A percentile compares a stretch with the other conserved stretches of the same genome.
These are phyloP conservation scores for Montipora cactus DNA, from an alignment of 64 coral and sea anemone species.

Conservation along the genomic window DNA sequence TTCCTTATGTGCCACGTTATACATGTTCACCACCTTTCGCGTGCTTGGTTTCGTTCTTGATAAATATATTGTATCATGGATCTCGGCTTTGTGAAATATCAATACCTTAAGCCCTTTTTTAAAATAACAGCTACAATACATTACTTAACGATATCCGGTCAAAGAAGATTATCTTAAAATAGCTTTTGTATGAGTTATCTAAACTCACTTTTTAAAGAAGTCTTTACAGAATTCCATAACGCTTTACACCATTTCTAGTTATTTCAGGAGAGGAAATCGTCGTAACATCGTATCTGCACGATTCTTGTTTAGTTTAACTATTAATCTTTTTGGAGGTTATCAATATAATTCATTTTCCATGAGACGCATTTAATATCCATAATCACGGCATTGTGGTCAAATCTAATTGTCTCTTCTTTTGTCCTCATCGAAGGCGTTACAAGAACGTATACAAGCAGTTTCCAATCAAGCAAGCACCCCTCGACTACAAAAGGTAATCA, in stretches of 20 bases:
- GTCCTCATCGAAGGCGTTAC: slow-evolving; percentile 62
- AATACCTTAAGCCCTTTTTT: not conserved
- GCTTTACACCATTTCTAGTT: not conserved
- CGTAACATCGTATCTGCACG: not conserved
- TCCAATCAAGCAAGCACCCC: slow-evolving; percentile 76
- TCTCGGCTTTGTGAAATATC: not conserved
- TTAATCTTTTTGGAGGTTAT: not conserved
- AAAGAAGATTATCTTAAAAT: no score
- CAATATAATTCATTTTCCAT: slow-evolving; percentile 27
- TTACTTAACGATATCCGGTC: not conserved
- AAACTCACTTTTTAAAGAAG: no score
- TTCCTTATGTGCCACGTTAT: not conserved
- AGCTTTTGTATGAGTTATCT: no score
- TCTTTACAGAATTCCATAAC: no score
- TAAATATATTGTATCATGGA: not conserved
- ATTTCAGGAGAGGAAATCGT: not conserved
- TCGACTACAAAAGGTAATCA: slow-evolving; percentile 65
- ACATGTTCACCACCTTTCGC: not conserved
- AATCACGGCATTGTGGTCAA: not conserved
- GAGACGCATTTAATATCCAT: not conserved
- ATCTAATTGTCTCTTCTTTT: not conserved
- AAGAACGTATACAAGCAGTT: slow-evolving; percentile 71
- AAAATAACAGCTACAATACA: not conserved
- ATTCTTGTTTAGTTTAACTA: not conserved
- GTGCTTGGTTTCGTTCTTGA: not conserved